phyloP scores from a whole-genome alignment of 2,888 invertebrate genomes.

The Acanthoscelides obtectus region DNA sequence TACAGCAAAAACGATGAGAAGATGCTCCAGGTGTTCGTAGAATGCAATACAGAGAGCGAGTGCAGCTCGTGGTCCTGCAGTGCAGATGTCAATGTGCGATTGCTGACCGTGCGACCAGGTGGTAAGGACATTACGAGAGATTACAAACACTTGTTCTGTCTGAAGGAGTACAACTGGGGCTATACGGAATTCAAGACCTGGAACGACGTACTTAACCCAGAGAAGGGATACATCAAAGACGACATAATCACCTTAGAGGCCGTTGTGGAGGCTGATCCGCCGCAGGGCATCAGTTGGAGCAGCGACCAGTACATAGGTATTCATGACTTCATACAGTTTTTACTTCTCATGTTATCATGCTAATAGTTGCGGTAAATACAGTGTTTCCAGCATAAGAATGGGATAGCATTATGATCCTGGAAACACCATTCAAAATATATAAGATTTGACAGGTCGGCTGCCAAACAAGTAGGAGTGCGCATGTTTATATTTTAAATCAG shows the following conservation, averaged over 20 bases:
- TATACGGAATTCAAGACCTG: conserved; percentile 96
- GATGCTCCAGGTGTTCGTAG: conserved; percentile 80
- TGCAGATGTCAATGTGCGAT: conserved; percentile 87
- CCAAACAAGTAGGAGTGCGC: too few species aligned
- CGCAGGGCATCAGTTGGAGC: conserved; percentile 94
- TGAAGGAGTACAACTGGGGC: conserved; percentile 88
- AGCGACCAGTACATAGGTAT: conserved; percentile 91
- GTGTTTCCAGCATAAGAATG: too few species aligned
- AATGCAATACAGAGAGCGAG: conserved; percentile 97
- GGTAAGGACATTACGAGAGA: conserved; percentile 83
- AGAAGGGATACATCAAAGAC: conserved; percentile 88
- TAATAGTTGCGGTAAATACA: too few species aligned
- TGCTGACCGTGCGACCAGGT: conserved; percentile 86
- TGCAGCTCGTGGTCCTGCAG: conserved; percentile 98
- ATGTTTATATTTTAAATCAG: too few species aligned
- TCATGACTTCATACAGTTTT: too few species aligned
- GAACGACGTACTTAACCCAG: conserved; percentile 87
- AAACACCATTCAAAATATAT: too few species aligned
- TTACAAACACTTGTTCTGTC: conserved; percentile 95
- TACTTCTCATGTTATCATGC: too few species aligned
- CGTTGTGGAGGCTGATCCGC: conserved; percentile 81
- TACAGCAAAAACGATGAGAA: conserved; percentile 70
- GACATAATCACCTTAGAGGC: conserved; percentile 88
- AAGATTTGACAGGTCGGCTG: too few species aligned
- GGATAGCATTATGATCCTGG: too few species aligned